Conservation (phyloP, 2,888 invertebrate species). For the Drosophila neonasuta region DNA sequence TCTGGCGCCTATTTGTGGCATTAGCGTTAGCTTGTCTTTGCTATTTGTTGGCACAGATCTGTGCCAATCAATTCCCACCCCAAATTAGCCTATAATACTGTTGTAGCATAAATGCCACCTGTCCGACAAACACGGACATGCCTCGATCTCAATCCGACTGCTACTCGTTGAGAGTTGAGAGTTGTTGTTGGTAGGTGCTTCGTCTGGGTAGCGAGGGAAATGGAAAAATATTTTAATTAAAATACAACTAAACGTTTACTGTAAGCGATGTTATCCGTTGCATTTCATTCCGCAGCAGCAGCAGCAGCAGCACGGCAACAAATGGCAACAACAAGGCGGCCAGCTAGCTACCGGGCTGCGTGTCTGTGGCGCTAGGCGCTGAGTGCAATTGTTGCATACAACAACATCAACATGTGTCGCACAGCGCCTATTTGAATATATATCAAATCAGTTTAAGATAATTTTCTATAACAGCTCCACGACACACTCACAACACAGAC, state of each 20-base stretch:
- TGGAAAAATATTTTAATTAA: slow-evolving; percentile 76
- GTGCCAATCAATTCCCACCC: slow-evolving; percentile 62
- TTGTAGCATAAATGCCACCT: slow-evolving; percentile 64
- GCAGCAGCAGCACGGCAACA: slow-evolving; percentile 42
- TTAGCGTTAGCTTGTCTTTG: slow-evolving; percentile 3
- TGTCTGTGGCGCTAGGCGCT: slow-evolving; percentile 61
- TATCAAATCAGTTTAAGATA: slow-evolving; percentile 77
- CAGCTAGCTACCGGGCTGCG: slow-evolving; percentile 52
- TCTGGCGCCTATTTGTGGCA: slow-evolving; percentile 4
- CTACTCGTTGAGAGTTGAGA: neutral
- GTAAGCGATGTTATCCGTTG: slow-evolving; percentile 70
- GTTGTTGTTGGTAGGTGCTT: slow-evolving; percentile 17
- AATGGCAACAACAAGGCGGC: slow-evolving; percentile 27
- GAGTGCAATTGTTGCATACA: slow-evolving; percentile 59
- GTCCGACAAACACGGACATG: slow-evolving; percentile 62
- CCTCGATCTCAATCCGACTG: slow-evolving; percentile 62
- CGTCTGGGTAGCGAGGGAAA: slow-evolving; percentile 52
- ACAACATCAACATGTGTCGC: slow-evolving; percentile 73
- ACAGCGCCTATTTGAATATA: slow-evolving; percentile 76
- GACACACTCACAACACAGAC: slow-evolving; percentile 34
- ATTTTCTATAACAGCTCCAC: slow-evolving; percentile 73
- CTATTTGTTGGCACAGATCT: slow-evolving; percentile 38
- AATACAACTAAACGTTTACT: slow-evolving; percentile 75
- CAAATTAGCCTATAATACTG: slow-evolving; percentile 64
- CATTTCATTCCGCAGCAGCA: slow-evolving; percentile 47